phyloP scores from a whole-genome alignment of 2,113 vertebrate species.

The Macquaria ambigua region DNA sequence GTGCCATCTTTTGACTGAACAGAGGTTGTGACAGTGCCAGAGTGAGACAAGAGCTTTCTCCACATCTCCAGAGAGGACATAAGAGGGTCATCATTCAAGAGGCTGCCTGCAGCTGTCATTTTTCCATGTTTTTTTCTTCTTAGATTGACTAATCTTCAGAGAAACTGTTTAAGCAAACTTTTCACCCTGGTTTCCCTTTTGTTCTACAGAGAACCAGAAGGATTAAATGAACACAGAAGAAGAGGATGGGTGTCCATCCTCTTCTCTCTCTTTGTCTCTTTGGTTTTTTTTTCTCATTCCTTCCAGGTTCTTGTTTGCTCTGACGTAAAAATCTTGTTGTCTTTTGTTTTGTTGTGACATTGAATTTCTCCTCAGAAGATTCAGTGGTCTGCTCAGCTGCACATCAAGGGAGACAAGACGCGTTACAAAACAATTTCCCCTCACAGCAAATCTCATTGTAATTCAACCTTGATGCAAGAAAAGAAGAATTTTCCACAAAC shows the following conservation, averaged over 20 bases:
- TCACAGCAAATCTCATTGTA: conserved; percentile 45
- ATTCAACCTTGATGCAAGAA: conserved; percentile 57
- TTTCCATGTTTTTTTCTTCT: background rate
- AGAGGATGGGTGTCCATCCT: conserved; percentile 33
- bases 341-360: conserved; percentile 60
- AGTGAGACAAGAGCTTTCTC: conserved; percentile 31
- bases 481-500: conserved; percentile 36
- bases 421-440: conserved; percentile 42
- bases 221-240: conserved; percentile 34
- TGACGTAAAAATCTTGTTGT: conserved; percentile 30
- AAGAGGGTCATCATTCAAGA: conserved; percentile 45
- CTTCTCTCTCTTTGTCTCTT: conserved; percentile 7
- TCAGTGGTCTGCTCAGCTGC: conserved; percentile 62
- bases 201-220: conserved; percentile 18
- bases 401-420: conserved; percentile 47
- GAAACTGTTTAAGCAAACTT: conserved; percentile 46
- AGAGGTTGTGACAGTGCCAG: conserved; percentile 21
- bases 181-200: conserved; percentile 55
- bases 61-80: conserved; percentile 32
- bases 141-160: conserved; percentile 44
- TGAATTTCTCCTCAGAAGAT: conserved; percentile 63
- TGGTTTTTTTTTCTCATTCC: conserved; percentile 7
- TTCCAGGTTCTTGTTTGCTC: conserved; percentile 35
- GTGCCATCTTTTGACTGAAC: conserved; percentile 74
- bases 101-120: conserved; percentile 25